Evolutionary conservation across 2,888 invertebrate genomes (phyloP), one percentile per base, ranked within the genome.

Genomic region (Watsonalla cultraria): DNA sequence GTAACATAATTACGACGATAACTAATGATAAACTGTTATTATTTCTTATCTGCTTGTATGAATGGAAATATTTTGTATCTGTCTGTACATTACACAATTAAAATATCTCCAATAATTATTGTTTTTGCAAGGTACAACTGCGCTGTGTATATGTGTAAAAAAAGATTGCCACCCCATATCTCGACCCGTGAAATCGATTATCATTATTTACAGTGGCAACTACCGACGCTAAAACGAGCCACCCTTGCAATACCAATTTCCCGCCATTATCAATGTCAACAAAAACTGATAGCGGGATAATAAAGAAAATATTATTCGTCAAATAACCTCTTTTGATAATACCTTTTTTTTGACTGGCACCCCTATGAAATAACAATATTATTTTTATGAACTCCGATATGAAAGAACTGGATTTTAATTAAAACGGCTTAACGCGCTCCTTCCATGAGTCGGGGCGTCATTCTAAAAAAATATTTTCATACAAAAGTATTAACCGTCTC

Each of bases 181-280:
- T 42, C 42, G 42, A 11, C 11, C 42, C 42, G 42, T 42, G 42
- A 42, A 42, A 42, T 42, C 42, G 49, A 54, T 52, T 55, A 54
- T n/a, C 39, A 54, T 53, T 54, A 55, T 53, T 56, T 54, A 58
- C 54, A 54, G 47, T 53, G 34, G 46, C 55, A 59, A 59, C 55
- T 54, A 58, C 57, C 56, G 52, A 48, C 46, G 54, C 59, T 58
- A 54, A 56, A 63, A 42, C 45, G 54, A 59, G 50, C 53, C 53
- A 55, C 62, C 69, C 72, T 73, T 68, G 64, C 65, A 64, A 61
- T 64, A 64, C 61, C 74, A 78, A 78, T 80, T 72, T 76, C 76
- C 68, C 74, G 70, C 81, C 78, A 87, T 86, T 86, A 85, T 83
- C 75, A 72, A 66, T 77, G 79, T 82, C 84, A 86, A 87, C 83